Percentiles rank a stretch among this genome's conserved stretches.
phyloP scores from a whole-genome alignment of 1,140 invertebrate species.

The Heliconius nattereri region DNA sequence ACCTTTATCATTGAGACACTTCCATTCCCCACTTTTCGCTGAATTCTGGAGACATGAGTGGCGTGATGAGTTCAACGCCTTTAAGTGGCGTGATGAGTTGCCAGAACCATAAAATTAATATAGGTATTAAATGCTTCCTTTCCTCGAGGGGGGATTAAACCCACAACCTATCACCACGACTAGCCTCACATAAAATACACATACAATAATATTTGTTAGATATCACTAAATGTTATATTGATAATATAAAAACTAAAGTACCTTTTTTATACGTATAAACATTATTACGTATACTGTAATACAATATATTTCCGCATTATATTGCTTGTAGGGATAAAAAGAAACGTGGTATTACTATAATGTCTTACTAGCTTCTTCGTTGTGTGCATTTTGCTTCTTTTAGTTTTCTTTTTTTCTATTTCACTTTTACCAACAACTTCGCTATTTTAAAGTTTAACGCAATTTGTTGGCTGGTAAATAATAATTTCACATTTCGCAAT shows the following conservation, averaged over 20 bases:
- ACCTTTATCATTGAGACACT: too few species aligned
- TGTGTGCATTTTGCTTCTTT: not conserved
- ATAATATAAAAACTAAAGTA: not conserved
- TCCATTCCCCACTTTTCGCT: too few species aligned
- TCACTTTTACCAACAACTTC: not conserved
- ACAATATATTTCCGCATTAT: conserved; percentile 5
- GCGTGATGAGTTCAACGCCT: too few species aligned
- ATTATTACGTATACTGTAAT: not conserved
- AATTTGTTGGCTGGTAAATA: not conserved
- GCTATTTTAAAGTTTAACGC: not conserved
- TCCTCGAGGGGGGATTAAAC: too few species aligned
- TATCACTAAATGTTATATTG: not conserved
- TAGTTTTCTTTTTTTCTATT: not conserved
- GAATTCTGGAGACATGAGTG: too few species aligned
- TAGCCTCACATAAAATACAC: too few species aligned
- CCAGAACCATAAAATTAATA: too few species aligned
- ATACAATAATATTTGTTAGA: not conserved
- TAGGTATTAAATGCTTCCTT: too few species aligned
- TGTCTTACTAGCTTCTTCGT: not conserved
- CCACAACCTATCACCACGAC: too few species aligned
- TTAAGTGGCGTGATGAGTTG: too few species aligned
- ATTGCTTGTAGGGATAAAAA: not conserved
- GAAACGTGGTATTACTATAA: not conserved
- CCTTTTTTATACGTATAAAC: not conserved
- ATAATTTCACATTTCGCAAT: conserved; percentile 9